These are phyloP conservation scores for Xiphorhynchus erythropygius DNA, from an alignment of 2,797 vertebrate species.

Conservation along the genomic window DNA sequence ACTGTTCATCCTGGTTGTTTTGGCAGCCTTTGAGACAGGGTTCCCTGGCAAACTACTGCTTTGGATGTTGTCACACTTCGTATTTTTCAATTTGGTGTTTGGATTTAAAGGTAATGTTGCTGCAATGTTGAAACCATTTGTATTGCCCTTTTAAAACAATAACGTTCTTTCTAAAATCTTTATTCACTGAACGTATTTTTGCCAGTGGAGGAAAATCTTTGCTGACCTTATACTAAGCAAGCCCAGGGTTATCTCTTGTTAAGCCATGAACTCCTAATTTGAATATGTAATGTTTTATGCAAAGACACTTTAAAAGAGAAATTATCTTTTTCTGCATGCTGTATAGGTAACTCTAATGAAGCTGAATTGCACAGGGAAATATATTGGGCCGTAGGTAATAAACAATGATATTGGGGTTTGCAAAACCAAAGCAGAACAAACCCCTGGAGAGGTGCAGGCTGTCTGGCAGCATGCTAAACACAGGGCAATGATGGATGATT, in stretches of 20 bases:
- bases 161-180: neutral
- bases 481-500: neutral
- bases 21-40: no score
- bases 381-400: neutral
- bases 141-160: neutral
- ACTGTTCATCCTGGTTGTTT: no score
- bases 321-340: neutral
- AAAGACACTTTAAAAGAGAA: neutral
- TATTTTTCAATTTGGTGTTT: neutral
- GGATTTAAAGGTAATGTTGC: neutral
- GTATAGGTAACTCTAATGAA: neutral
- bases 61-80: constrained; percentile 9
- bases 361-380: neutral
- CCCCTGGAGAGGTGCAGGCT: neutral
- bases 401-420: neutral
- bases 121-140: neutral
- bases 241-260: neutral
- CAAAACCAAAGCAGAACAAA: neutral
- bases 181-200: neutral
- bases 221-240: neutral
- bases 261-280: constrained; percentile 24
- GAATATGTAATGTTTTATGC: constrained; percentile 27
- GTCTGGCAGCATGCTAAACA: neutral
- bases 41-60: neutral
- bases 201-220: neutral